Percentiles rank a stretch among this genome's conserved stretches.
These are phyloP conservation scores for Berghia stephanieae DNA, from an alignment of 1,140 invertebrate species.

Conservation along the genomic window DNA sequence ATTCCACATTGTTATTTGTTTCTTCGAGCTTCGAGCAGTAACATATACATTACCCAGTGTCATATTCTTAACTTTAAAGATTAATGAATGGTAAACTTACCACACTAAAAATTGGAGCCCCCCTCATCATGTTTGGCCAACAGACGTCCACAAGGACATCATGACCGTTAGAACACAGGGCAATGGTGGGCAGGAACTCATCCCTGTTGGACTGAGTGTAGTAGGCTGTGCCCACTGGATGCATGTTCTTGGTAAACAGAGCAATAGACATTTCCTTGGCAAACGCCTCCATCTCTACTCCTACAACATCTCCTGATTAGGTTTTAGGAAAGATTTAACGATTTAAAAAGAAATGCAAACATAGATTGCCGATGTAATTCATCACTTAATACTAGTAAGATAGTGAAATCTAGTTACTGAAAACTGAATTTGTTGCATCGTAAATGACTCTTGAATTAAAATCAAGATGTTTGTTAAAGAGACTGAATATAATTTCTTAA, in stretches of 20 bases:
- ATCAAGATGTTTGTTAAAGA: too few species aligned
- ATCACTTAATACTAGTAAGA: too few species aligned
- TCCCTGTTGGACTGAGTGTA: slow-evolving; percentile 38
- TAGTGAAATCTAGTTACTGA: too few species aligned
- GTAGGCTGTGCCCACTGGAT: slow-evolving; percentile 53
- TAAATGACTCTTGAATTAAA: too few species aligned
- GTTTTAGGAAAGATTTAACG: too few species aligned
- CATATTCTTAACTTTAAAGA: not conserved
- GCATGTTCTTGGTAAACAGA: slow-evolving; percentile 51
- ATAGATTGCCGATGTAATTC: too few species aligned
- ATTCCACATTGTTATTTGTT: too few species aligned
- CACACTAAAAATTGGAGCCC: slow-evolving; percentile 41
- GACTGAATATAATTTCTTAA: too few species aligned
- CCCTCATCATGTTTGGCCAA: slow-evolving; percentile 58
- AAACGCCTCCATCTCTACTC: slow-evolving; percentile 55
- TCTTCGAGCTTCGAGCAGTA: too few species aligned
- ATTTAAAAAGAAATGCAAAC: too few species aligned
- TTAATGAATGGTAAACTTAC: slow-evolving; percentile 18
- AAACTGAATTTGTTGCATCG: too few species aligned
- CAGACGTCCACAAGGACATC: slow-evolving; percentile 56
- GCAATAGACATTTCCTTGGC: slow-evolving; percentile 48
- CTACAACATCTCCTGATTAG: slow-evolving; percentile 61
- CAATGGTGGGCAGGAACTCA: slow-evolving; percentile 57
- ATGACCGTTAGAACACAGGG: slow-evolving; percentile 58
- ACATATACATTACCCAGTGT: not conserved